A percentile compares a stretch with the other conserved stretches of the same genome.
phyloP scores from a whole-genome alignment of 2,113 vertebrate genomes.

The Alethe diademata region DNA sequence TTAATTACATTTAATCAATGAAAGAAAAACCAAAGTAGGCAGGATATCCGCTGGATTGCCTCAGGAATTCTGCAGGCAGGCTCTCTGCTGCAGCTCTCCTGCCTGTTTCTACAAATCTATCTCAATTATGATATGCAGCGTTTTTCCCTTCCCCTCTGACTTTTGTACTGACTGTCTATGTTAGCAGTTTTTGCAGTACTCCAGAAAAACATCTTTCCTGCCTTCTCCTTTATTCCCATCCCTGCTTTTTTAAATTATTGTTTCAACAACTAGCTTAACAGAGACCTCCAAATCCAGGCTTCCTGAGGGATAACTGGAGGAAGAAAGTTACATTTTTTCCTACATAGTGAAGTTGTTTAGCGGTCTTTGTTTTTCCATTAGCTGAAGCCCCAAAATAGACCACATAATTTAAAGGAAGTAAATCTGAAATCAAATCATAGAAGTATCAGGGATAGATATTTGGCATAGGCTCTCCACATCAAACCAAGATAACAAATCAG shows the following conservation, averaged over 20 bases:
- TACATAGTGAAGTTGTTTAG: background rate
- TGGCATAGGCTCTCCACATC: background rate
- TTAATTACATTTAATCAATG: background rate
- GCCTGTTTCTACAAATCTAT: background rate
- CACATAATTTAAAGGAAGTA: background rate
- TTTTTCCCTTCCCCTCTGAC: background rate
- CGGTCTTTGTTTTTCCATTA: background rate
- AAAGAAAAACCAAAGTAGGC: background rate
- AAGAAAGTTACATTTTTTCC: background rate
- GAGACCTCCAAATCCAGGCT: background rate
- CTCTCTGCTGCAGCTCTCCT: background rate
- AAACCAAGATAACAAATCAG: slow-evolving; percentile 13
- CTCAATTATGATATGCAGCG: background rate
- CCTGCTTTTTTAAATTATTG: background rate
- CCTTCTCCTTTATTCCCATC: background rate
- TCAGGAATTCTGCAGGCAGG: background rate
- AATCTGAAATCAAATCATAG: background rate
- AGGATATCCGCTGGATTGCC: background rate
- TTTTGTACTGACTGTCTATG: background rate
- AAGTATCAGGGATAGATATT: background rate
- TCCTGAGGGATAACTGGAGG: background rate
- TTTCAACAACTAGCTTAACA: background rate
- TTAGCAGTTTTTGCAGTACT: background rate
- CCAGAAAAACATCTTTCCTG: background rate
- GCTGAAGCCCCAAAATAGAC: background rate